Conservation (phyloP, 1,140 invertebrate genomes). For the Charaxes varanes region DNA sequence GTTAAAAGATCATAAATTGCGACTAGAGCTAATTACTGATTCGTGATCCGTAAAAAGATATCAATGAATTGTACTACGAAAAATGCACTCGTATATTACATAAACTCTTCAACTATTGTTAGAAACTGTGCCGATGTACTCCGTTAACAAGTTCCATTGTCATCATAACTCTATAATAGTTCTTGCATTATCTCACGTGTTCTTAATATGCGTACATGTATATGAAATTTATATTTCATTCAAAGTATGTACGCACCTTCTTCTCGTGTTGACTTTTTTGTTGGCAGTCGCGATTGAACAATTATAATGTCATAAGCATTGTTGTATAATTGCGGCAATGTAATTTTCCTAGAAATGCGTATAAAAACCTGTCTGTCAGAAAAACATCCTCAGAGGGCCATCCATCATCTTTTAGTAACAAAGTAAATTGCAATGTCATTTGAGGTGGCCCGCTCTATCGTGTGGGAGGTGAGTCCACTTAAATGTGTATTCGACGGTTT, state of each 20-base stretch:
- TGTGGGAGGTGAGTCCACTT: no score
- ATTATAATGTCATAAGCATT: constrained; percentile 4
- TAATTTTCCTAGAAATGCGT: background rate
- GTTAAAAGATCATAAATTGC: constrained; percentile 13
- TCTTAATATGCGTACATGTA: constrained; percentile 10
- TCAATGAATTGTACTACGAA: constrained; percentile 16
- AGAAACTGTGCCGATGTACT: constrained; percentile 39
- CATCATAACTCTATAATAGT: constrained; percentile 17
- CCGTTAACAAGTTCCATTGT: constrained; percentile 34
- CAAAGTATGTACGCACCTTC: constrained; percentile 3
- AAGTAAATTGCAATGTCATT: no score
- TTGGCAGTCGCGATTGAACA: constrained; percentile 9
- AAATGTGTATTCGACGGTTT: no score
- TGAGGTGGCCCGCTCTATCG: no score
- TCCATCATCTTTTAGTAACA: no score
- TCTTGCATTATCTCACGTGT: constrained; percentile 22
- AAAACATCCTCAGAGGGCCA: no score
- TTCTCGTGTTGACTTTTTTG: constrained; percentile 9
- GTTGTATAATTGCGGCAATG: background rate
- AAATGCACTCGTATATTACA: constrained; percentile 36
- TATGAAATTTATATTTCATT: background rate
- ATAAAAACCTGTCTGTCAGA: no score
- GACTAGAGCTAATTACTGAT: constrained; percentile 7
- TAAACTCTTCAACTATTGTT: constrained; percentile 37
- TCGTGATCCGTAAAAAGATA: constrained; percentile 12